Evolutionary conservation across 2,113 vertebrate genomes (phyloP).

Genomic region (Psophia crepitans): DNA sequence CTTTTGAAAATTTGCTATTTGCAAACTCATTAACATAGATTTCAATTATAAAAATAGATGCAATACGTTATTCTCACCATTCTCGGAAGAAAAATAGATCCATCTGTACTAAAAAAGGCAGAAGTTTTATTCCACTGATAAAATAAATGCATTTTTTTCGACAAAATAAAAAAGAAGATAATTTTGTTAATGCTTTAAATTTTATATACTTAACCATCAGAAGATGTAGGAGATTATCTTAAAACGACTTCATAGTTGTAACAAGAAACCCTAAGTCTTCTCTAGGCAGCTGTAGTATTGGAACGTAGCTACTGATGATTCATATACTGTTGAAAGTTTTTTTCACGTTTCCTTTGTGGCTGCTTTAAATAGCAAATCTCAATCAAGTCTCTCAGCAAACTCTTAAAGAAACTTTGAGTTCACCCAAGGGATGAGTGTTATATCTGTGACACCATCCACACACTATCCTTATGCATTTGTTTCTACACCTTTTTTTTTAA

Average conservation of each 20-base stretch:
- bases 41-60: not conserved
- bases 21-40: not conserved
- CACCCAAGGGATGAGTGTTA: not conserved
- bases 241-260: not conserved
- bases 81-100: not conserved
- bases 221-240: slow-evolving; percentile 3
- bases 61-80: not conserved
- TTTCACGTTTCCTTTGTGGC: slow-evolving; percentile 25
- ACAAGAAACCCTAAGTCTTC: not conserved
- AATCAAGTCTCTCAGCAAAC: not conserved
- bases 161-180: not conserved
- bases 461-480: not conserved
- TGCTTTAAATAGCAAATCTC: slow-evolving; percentile 6
- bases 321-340: not conserved
- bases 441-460: not conserved
- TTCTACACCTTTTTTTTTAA: not conserved
- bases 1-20: not conserved
- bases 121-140: not conserved
- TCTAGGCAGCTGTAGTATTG: not conserved
- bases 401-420: not conserved
- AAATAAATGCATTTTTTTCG: not conserved
- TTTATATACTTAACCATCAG: not conserved
- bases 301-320: slow-evolving; percentile 12
- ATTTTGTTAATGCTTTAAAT: not conserved
- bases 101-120: not conserved